These are phyloP conservation scores for Craterocephalus amniculus DNA, from an alignment of 2,797 vertebrate genomes.

Conservation along the genomic window DNA sequence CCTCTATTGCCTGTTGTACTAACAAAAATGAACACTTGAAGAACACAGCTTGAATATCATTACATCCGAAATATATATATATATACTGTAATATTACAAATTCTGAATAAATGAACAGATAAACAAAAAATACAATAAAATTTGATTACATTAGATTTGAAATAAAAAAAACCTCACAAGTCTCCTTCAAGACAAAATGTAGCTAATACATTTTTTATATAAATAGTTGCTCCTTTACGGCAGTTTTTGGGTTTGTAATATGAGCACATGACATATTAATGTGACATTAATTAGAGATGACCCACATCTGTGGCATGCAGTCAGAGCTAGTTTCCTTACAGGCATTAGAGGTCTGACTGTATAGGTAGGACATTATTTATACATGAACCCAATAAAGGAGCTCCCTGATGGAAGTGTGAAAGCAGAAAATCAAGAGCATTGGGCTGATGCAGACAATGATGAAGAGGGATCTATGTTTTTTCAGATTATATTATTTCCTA, in stretches of 20 bases:
- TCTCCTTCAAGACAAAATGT: not conserved
- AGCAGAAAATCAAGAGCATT: constrained; percentile 26
- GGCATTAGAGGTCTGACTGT: constrained; percentile 48
- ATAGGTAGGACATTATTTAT: constrained; percentile 70
- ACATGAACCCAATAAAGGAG: constrained; percentile 50
- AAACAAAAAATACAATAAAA: not conserved
- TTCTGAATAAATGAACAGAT: too few relatives aligned
- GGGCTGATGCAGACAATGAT: constrained; percentile 25
- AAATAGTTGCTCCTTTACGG: not conserved
- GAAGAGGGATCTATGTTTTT: constrained; percentile 22
- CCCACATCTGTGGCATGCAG: constrained; percentile 48
- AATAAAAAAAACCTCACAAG: not conserved
- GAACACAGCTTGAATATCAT: too few relatives aligned
- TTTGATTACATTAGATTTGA: not conserved
- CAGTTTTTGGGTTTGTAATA: constrained; percentile 12
- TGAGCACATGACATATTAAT: constrained; percentile 56
- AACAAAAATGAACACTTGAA: too few relatives aligned
- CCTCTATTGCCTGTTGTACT: too few relatives aligned
- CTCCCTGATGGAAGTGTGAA: constrained; percentile 36
- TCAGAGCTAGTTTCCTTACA: constrained; percentile 42
- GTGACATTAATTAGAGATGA: constrained; percentile 58
- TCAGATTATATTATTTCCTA: not conserved
- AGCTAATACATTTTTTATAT: not conserved
- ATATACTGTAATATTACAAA: too few relatives aligned
- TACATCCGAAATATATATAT: too few relatives aligned